Percentiles rank a stretch among this genome's conserved stretches.
Conservation (phyloP, 1,140 invertebrate species). For the Phocides pigmalion region DNA sequence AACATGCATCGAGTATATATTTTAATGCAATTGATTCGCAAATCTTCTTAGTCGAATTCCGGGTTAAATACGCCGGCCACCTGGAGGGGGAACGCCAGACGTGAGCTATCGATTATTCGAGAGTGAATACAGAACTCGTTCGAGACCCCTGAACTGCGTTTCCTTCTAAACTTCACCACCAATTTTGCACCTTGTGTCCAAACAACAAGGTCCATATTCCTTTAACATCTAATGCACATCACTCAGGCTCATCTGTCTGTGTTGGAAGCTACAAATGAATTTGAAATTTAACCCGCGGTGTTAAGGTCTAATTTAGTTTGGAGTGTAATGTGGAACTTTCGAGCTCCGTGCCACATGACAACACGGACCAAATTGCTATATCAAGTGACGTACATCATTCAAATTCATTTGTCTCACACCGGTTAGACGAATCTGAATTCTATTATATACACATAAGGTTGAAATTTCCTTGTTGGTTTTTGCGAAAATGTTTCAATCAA, state of each 20-base stretch:
- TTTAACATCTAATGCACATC: conserved; percentile 45
- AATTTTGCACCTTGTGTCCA: conserved; percentile 54
- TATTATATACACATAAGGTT: neutral
- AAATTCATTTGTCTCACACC: conserved; percentile 12
- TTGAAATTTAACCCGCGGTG: conserved; percentile 1
- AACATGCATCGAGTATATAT: neutral
- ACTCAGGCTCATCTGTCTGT: conserved; percentile 47
- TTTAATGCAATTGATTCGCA: neutral
- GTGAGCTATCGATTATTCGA: conserved; percentile 82
- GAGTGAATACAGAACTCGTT: conserved; percentile 71
- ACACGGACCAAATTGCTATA: conserved; percentile 23
- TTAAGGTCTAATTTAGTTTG: conserved; percentile 7
- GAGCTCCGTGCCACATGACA: conserved; percentile 22
- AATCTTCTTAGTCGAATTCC: neutral
- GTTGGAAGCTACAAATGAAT: conserved; percentile 2
- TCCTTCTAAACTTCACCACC: conserved; percentile 54
- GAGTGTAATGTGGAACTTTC: conserved; percentile 4
- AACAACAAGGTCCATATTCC: conserved; percentile 53
- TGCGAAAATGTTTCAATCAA: conserved; percentile 13
- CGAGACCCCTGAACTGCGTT: conserved; percentile 63
- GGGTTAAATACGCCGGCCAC: conserved; percentile 9
- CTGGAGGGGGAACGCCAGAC: conserved; percentile 66
- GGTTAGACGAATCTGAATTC: conserved; percentile 12
- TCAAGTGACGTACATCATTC: conserved; percentile 24
- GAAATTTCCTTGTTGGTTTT: neutral